Base-by-base conservation (phyloP, 2,888 invertebrate genomes). In the Pilophorus perplexus region DNA sequence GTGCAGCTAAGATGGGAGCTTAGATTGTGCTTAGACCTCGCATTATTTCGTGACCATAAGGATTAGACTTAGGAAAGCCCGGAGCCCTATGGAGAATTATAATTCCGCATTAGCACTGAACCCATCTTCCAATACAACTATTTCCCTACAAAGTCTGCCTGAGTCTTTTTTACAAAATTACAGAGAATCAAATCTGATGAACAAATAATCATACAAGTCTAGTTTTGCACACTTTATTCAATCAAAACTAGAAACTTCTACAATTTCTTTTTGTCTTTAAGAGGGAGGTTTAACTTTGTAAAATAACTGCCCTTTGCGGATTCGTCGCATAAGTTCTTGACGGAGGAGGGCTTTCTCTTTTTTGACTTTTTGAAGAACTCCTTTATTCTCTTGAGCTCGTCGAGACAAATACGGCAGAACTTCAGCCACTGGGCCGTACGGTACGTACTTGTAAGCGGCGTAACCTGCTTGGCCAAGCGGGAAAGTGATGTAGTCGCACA, bases 401-500 rank as follows among this genome's bases (percentile, higher is more conserved):
- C 99, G 86, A 2, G 97, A 96, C 73, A 99, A 80, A 79, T 99
- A 99, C 0, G 99, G 99, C 73, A 99, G 79, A 2, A 99, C 99
- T 78, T 99, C 98, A 71, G 92, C 86, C 16, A 99, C 95, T 0
- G 98, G 98, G 0, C 99, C 99, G 77, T 98, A 99, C 0, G 99
- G 99, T 70, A 99, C 94, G 80, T 99, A 99, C 78, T 98, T 98
- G 83, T 98, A 99, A 12, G 96, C 97, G 0, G 97, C 97, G 79
- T 96, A 99, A 46, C 98, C 98, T 40, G 96, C 90, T 82, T 99
- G 98, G 75, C 98, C 97, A 66, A 98, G 83, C n/a, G 95, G 94
- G 83, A 97, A 96, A 73, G 95, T 94, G 77, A 99, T 89, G 79
- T 98, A 97, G 79, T 99, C 99, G 78, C 98, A 99, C 99, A 99